Conservation (phyloP, 2,113 vertebrate genomes). For the Paraplagusia blochii region DNA sequence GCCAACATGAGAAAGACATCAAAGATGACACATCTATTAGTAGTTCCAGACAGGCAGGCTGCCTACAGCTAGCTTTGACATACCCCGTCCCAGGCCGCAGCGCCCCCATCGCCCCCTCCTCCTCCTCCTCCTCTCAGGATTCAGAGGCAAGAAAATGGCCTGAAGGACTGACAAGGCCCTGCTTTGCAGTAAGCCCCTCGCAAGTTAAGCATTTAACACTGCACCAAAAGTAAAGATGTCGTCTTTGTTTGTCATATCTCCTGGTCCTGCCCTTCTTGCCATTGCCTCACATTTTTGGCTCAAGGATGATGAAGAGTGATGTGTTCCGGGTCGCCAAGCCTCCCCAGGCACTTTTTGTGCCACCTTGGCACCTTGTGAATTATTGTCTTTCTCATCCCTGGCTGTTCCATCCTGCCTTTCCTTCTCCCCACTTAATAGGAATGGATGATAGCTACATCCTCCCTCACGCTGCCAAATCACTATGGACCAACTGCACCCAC, state of each 20-base stretch:
- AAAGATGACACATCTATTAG: slow-evolving; percentile 10
- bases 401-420: slow-evolving; percentile 1
- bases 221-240: slow-evolving; percentile 29
- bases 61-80: slow-evolving; percentile 41
- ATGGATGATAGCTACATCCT: slow-evolving; percentile 52
- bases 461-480: slow-evolving; percentile 24
- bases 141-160: slow-evolving; percentile 33
- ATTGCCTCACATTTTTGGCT: slow-evolving; percentile 8
- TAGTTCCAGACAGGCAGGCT: slow-evolving; percentile 22
- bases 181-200: slow-evolving; percentile 38
- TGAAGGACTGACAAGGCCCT: slow-evolving; percentile 18
- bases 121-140: slow-evolving; percentile 22
- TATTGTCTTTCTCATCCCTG: slow-evolving; percentile 13
- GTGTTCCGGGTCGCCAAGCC: slow-evolving; percentile 1
- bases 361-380: slow-evolving; percentile 37
- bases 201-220: slow-evolving; percentile 58
- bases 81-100: slow-evolving; percentile 24
- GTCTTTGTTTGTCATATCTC: slow-evolving; percentile 19
- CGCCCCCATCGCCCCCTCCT: not conserved
- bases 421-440: slow-evolving; percentile 43
- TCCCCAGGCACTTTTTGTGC: slow-evolving; percentile 13
- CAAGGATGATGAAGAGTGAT: slow-evolving; percentile 25
- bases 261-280: not conserved
- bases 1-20: slow-evolving; percentile 9
- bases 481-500: slow-evolving; percentile 1